Evolutionary conservation across 2,797 vertebrate genomes (phyloP).

Genomic region (Malurus splendens): DNA sequence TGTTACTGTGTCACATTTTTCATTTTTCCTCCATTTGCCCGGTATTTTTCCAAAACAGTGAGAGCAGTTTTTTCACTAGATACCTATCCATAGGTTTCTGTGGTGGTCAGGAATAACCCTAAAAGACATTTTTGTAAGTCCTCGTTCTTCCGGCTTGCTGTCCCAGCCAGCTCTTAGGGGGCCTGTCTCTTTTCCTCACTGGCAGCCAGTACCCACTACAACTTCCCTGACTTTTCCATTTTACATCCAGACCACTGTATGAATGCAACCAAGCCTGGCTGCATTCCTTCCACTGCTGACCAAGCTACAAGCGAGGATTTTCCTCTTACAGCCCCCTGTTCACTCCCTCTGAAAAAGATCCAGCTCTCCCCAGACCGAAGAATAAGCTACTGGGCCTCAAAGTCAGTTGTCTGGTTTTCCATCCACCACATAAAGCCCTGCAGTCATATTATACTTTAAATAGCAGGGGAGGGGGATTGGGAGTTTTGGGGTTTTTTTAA

Average conservation of each 20-base stretch:
- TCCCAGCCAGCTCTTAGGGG: neutral
- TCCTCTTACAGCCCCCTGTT: neutral
- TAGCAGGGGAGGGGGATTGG: neutral
- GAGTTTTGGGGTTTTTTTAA: neutral
- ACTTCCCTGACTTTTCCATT: neutral
- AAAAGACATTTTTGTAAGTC: neutral
- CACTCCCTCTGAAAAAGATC: neutral
- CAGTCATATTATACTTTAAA: neutral
- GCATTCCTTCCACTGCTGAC: neutral
- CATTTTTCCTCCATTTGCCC: neutral
- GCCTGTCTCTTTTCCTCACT: neutral
- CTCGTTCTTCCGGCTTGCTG: neutral
- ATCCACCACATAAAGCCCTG: neutral
- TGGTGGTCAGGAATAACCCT: neutral
- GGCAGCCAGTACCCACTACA: neutral
- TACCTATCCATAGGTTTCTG: neutral
- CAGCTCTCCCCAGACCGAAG: neutral
- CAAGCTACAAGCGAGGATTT: neutral
- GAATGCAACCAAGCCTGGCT: neutral
- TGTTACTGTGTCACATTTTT: neutral
- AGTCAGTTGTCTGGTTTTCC: neutral
- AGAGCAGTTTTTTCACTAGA: neutral
- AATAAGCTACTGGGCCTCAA: neutral
- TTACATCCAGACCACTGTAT: neutral
- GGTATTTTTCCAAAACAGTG: neutral